Evolutionary conservation across 2,797 vertebrate species (phyloP), one percentile per base, ranked within the genome.

Genomic region (Cryptoprocta ferox): DNA sequence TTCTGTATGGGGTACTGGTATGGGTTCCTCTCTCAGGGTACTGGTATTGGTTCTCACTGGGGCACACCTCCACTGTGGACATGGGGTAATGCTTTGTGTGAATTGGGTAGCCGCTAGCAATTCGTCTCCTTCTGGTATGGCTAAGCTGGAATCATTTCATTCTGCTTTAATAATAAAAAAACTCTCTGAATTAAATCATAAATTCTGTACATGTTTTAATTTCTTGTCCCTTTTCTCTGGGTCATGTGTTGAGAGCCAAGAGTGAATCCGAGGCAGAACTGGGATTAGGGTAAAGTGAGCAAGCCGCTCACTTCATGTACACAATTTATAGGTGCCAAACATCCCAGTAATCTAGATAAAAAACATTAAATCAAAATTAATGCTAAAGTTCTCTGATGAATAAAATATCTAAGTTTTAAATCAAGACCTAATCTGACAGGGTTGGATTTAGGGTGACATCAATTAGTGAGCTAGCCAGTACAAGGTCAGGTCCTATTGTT

Each of bases 181-280:
- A 8, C 8, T 80, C 35, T 53, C 66, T 89, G 48, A 94, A 90
- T 96, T 71, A 88, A 97, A 92, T 73, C 26, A 70, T 84, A 73
- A 93, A 78, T 42, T 82, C 10, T 95, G 14, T 26, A 11, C 80
- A 28, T 71, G 66, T 81, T 80, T 97, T 79, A 61, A 81, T 78
- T 88, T 75, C 68, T 73, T 91, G 65, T 88, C 15, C 15, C 56
- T 90, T 80, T 45, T 48, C 42, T 78, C 59, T 90, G n/a, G 18
- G 75, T 93, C 82, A 48, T 78, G 71, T 66, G 61, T 45, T 94
- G 61, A 97, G 26, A 86, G 16, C 35, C 19, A 50, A 76, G 15
- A 71, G 32, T 61, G 32, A 35, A 39, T 88, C 48, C 0, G 14
- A 78, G 35, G 16, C 42, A 53, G 73, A 45, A 30, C 45, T 80